These are phyloP conservation scores for Tupaia tana DNA, from an alignment of 2,113 vertebrate species.

Conservation along the genomic window DNA sequence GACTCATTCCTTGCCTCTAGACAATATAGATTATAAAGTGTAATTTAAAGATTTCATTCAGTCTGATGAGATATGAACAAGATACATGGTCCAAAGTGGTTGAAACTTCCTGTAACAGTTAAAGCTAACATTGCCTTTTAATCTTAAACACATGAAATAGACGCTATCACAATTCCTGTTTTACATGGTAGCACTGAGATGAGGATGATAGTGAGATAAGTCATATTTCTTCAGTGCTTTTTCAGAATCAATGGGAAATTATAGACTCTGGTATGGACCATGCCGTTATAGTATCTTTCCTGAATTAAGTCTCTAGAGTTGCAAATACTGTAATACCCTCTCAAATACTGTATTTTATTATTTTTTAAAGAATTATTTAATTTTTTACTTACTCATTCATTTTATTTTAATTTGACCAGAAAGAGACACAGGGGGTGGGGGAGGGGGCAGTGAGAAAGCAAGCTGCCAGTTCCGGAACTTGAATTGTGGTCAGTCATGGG, in stretches of 20 bases:
- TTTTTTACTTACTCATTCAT: too few species aligned
- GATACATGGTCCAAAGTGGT: not conserved
- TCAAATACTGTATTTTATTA: not conserved
- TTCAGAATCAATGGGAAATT: not conserved
- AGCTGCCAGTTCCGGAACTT: too few species aligned
- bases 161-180: not conserved
- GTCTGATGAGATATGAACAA: slow-evolving; percentile 3
- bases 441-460: too few species aligned
- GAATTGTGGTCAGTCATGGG: too few species aligned
- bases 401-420: too few species aligned
- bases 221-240: slow-evolving; percentile 6
- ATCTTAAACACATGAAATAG: not conserved
- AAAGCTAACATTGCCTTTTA: not conserved
- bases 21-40: not conserved
- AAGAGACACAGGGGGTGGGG: too few species aligned
- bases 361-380: too few species aligned
- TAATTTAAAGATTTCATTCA: slow-evolving; percentile 52
- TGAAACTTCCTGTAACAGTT: not conserved
- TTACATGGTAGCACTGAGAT: not conserved
- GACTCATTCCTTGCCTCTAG: not conserved
- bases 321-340: not conserved
- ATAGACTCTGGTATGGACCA: not conserved
- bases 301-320: slow-evolving; percentile 36
- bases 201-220: not conserved
- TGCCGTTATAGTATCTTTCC: not conserved